Evolutionary conservation across 2,888 invertebrate genomes (phyloP).

Genomic region (Hyalella azteca): DNA sequence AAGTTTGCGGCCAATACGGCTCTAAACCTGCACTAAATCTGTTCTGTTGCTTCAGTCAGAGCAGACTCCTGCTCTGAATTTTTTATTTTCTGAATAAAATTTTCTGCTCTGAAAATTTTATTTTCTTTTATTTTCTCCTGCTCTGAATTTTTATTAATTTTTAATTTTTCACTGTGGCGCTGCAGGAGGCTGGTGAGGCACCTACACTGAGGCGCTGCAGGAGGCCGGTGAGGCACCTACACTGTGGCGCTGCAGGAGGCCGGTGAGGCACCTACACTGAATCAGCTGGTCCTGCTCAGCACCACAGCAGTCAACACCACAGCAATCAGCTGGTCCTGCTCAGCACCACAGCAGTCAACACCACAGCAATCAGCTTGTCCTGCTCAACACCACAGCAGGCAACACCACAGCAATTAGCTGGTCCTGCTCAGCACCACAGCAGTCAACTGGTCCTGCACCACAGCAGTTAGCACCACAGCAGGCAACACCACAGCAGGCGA

Average conservation of each 20-base stretch:
- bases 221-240: constrained; percentile 66
- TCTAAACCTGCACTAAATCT: too few relatives aligned
- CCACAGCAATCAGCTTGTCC: too few relatives aligned
- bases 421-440: constrained; percentile 69
- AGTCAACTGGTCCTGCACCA: constrained; percentile 76
- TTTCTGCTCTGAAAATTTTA: too few relatives aligned
- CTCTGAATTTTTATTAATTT: too few relatives aligned
- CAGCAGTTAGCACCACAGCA: constrained; percentile 86
- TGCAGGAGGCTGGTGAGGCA: neutral
- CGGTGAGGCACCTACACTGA: constrained; percentile 71
- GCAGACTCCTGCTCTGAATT: too few relatives aligned
- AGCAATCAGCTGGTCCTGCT: constrained; percentile 82
- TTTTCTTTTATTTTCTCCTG: too few relatives aligned
- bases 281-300: constrained; percentile 84
- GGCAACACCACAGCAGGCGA: too few relatives aligned
- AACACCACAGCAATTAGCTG: constrained; percentile 86
- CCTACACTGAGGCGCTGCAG: neutral
- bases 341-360: neutral
- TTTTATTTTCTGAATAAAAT: too few relatives aligned
- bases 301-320: constrained; percentile 89
- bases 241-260: constrained; percentile 76
- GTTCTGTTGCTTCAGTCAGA: too few relatives aligned
- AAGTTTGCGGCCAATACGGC: too few relatives aligned
- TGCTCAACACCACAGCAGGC: constrained; percentile 84
- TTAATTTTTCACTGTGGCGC: too few relatives aligned